Conservation (phyloP, 2,797 vertebrate genomes). For the Enteromius radiatus region DNA sequence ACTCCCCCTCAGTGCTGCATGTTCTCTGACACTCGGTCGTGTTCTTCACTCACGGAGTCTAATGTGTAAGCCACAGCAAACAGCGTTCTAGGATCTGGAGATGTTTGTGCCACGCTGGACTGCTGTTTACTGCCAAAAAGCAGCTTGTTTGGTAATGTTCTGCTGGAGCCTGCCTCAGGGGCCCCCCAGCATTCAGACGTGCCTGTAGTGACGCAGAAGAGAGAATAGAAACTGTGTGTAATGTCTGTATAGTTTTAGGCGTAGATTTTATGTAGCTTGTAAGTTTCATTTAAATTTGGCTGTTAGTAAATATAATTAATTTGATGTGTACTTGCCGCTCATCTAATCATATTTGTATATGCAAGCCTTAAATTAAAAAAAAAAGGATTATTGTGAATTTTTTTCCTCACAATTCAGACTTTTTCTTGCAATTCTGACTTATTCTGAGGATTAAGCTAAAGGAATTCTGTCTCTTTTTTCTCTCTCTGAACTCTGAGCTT, state of each 20-base stretch:
- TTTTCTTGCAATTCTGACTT: no score
- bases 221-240: neutral
- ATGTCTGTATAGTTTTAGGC: neutral
- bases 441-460: neutral
- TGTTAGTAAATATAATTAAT: neutral
- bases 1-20: slow-evolving; percentile 62
- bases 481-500: neutral
- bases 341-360: neutral
- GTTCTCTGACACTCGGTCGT: slow-evolving; percentile 38
- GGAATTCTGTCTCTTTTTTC: neutral
- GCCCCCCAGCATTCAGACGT: slow-evolving; percentile 3
- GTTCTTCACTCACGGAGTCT: slow-evolving; percentile 38
- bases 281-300: neutral
- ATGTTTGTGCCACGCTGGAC: slow-evolving; percentile 18
- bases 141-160: slow-evolving; percentile 28
- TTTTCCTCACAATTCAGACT: no score
- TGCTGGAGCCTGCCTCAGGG: slow-evolving; percentile 20
- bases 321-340: neutral
- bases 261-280: neutral
- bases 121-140: slow-evolving; percentile 25
- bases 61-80: slow-evolving; percentile 39
- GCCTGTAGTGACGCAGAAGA: slow-evolving; percentile 20
- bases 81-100: slow-evolving; percentile 2
- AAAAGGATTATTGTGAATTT: no score
- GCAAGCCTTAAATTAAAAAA: neutral